Evolutionary conservation across 37 sponge, comb jelly and placozoan genomes (phyloP).

Genomic region (Aplysina aerophoba): DNA sequence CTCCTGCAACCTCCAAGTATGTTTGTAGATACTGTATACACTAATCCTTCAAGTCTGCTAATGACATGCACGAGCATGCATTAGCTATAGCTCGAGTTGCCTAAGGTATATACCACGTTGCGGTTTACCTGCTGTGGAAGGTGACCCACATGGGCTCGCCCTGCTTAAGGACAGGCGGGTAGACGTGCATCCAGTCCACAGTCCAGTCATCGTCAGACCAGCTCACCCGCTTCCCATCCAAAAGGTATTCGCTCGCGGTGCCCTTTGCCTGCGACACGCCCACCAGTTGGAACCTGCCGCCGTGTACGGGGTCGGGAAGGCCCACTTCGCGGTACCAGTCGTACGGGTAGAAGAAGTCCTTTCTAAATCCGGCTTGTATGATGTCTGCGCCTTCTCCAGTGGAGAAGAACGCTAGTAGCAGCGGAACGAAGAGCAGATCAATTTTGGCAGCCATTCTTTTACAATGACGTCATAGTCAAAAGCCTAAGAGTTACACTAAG

Average conservation of each 20-base stretch:
- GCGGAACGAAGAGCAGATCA: too few relatives aligned
- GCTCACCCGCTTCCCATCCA: constrained; percentile 55
- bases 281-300: constrained; percentile 66
- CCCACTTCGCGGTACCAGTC: constrained; percentile 53
- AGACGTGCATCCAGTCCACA: constrained; percentile 73
- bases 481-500: too few relatives aligned
- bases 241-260: background rate
- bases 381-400: too few relatives aligned
- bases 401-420: too few relatives aligned
- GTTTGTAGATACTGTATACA: background rate
- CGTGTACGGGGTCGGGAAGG: constrained; percentile 58
- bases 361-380: constrained; percentile 48
- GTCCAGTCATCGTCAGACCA: constrained; percentile 44
- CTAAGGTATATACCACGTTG: too few relatives aligned
- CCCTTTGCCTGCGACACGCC: constrained; percentile 40
- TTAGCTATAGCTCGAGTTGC: too few relatives aligned
- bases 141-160: constrained; percentile 65
- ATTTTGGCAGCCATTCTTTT: too few relatives aligned
- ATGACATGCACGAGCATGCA: background rate
- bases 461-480: too few relatives aligned
- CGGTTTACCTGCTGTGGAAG: constrained; percentile 65
- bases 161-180: constrained; percentile 40
- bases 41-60: background rate
- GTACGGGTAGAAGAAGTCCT: constrained; percentile 72
- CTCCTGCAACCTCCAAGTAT: too few relatives aligned